Evolutionary conservation across 2,113 vertebrate species (phyloP), one percentile per base, ranked within the genome.

Genomic region (Dasyurus viverrinus): DNA sequence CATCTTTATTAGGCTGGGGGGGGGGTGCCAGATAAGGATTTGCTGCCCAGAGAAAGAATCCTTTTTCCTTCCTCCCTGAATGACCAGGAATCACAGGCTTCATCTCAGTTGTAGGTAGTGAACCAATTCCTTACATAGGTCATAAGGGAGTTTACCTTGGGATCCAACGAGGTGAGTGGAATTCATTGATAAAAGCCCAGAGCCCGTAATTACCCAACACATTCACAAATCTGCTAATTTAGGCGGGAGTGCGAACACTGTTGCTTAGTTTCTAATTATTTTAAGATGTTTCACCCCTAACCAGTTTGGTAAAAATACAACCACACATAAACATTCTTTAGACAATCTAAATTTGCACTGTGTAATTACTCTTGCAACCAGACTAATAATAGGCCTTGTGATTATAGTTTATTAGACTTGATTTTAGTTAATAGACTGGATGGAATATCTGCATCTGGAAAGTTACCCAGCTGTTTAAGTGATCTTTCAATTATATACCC

Each of bases 391-490:
- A 97, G 92, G 93, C 96, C 94, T 93, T 90, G 96, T 90, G 94
- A 30, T 22, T 93, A 97, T 24, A 53, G 30, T 92, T 96, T 46
- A 94, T 94, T 91, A 97, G 89, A 93, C 36, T 95, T 19, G 30
- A 93, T 93, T 96, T 97, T 91, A 94, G 89, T 89, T 95, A 97
- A 93, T 54, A 55, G 92, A 90, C 48, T 26, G n/a, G 97, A 60
- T 47, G 30, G 76, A 92, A 93, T 91, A 95, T 96, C 94, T 97
- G 91, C 6, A 12, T 90, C 94, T 96, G 95, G 96, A 97, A 91
- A 93, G 94, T 89, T 92, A 97, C 91, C 93, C 94, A 53, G 91
- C 55, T 95, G 90, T 93, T 95, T 94, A 46, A 46, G 46, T 91
- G 92, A 97, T 97, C 96, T 57, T 94, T 91, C 92, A 93, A 96